These are phyloP conservation scores for Agonopterix arenella DNA, from an alignment of 2,888 invertebrate species.

Conservation along the genomic window DNA sequence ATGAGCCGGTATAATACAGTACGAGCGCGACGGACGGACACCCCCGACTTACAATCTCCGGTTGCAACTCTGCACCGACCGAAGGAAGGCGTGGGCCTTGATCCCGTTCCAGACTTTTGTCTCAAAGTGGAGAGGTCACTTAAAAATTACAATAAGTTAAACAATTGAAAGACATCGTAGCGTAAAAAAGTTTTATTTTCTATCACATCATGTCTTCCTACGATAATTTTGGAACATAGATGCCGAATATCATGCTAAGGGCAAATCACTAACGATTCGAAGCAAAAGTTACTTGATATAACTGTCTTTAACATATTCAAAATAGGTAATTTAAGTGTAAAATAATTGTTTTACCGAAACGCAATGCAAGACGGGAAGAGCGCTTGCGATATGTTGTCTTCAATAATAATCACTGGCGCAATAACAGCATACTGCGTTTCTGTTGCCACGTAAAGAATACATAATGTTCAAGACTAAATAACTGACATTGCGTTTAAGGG, in stretches of 20 bases:
- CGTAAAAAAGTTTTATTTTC: constrained; percentile 74
- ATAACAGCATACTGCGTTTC: not conserved
- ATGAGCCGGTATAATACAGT: constrained; percentile 27
- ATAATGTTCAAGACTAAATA: too few relatives aligned
- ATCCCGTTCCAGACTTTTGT: constrained; percentile 28
- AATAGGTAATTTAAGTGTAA: constrained; percentile 1
- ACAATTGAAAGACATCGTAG: constrained; percentile 41
- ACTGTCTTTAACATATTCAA: not conserved
- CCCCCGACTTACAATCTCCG: constrained; percentile 48
- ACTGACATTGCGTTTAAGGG: too few relatives aligned
- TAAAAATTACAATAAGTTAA: not conserved
- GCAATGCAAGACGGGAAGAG: constrained; percentile 1
- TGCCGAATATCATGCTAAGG: constrained; percentile 59
- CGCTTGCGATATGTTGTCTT: not conserved
- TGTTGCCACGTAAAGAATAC: not conserved
- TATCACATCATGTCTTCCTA: constrained; percentile 74
- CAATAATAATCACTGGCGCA: not conserved
- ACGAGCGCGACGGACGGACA: constrained; percentile 44
- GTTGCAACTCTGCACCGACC: constrained; percentile 30
- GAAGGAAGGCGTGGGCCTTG: constrained; percentile 63
- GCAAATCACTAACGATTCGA: constrained; percentile 59
- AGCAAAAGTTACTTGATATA: constrained; percentile 25
- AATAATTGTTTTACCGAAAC: not conserved
- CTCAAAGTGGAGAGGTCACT: constrained; percentile 1
- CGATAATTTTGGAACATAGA: constrained; percentile 66